Conservation (phyloP, 2,888 invertebrate genomes). For the Capitulum mitella region DNA sequence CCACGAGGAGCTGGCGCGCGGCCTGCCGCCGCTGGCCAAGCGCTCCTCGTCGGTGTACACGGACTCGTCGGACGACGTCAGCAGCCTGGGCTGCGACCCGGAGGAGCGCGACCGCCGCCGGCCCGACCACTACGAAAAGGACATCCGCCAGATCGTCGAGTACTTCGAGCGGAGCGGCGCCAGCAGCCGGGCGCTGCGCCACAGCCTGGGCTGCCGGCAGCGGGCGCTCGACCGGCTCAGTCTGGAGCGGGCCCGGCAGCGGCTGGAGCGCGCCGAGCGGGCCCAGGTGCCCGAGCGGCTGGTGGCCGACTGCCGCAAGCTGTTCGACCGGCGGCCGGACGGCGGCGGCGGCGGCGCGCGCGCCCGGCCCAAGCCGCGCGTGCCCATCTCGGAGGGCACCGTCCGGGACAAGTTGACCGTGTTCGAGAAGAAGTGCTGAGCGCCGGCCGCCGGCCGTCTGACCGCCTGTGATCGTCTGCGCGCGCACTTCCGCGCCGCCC, state of each 20-base stretch:
- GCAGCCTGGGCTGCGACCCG: conserved; percentile 54
- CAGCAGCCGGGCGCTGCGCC: conserved; percentile 14
- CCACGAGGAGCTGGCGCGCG: conserved; percentile 42
- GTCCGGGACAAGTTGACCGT: conserved; percentile 76
- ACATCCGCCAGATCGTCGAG: conserved; percentile 65
- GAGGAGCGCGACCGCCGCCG: conserved; percentile 35
- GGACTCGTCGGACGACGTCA: conserved; percentile 77
- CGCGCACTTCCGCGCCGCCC: too few species aligned
- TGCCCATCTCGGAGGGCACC: conserved; percentile 58
- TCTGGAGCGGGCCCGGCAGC: conserved; percentile 27
- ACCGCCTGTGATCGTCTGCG: too few species aligned
- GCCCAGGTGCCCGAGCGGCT: conserved; percentile 19
- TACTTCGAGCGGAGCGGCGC: conserved; percentile 62
- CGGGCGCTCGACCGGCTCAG: conserved; percentile 29
- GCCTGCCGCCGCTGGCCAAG: conserved; percentile 46
- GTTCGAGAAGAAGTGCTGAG: conserved; percentile 52
- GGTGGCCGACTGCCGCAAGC: conserved; percentile 1
- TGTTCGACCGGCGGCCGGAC: conserved; percentile 19
- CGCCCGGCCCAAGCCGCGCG: conserved; percentile 25
- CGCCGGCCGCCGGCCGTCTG: too few species aligned
- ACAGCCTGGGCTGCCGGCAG: conserved; percentile 26
- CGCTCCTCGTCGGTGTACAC: conserved; percentile 65
- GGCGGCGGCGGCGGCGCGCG: conserved; percentile 27
- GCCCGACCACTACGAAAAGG: conserved; percentile 30
- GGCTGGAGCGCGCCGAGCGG: conserved; percentile 11